A percentile compares a stretch with the other conserved stretches of the same genome.
phyloP scores from a whole-genome alignment of 2,113 vertebrate genomes.

The Perccottus glenii region DNA sequence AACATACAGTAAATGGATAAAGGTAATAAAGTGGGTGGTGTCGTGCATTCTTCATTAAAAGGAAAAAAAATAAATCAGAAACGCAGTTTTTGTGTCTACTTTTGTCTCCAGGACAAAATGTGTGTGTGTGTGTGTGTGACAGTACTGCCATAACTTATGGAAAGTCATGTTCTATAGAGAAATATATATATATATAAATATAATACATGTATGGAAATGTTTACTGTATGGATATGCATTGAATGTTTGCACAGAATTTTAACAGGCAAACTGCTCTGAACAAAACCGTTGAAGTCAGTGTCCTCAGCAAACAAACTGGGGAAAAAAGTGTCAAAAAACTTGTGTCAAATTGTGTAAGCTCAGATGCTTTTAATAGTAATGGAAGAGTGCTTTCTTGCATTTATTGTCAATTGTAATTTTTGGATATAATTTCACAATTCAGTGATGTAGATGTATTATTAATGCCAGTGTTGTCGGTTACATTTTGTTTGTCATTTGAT shows the following conservation, averaged over 20 bases:
- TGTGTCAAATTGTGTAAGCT: slow-evolving; percentile 67
- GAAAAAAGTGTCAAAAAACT: slow-evolving; percentile 57
- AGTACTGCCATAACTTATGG: slow-evolving; percentile 69
- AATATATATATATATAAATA: slow-evolving; percentile 51
- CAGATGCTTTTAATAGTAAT: slow-evolving; percentile 70
- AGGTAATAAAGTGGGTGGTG: slow-evolving; percentile 71
- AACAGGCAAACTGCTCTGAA: slow-evolving; percentile 61
- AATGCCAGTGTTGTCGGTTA: slow-evolving; percentile 42
- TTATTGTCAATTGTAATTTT: slow-evolving; percentile 49
- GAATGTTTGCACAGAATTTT: slow-evolving; percentile 78
- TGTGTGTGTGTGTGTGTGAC: slow-evolving; percentile 53
- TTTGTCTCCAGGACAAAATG: slow-evolving; percentile 67
- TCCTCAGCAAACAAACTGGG: slow-evolving; percentile 48
- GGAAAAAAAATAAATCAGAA: slow-evolving; percentile 23
- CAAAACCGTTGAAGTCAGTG: slow-evolving; percentile 50
- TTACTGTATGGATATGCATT: slow-evolving; percentile 79
- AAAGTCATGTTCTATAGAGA: slow-evolving; percentile 72
- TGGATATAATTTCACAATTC: slow-evolving; percentile 40
- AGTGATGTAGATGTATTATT: slow-evolving; percentile 57
- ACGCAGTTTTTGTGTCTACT: slow-evolving; percentile 69
- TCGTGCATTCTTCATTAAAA: slow-evolving; percentile 64
- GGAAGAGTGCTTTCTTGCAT: slow-evolving; percentile 58
- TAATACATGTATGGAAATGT: slow-evolving; percentile 64
- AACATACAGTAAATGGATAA: slow-evolving; percentile 71
- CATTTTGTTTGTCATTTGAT: slow-evolving; percentile 23